Evolutionary conservation across 1,140 invertebrate genomes (phyloP).

Genomic region (Zaprionus kolodkinae): DNA sequence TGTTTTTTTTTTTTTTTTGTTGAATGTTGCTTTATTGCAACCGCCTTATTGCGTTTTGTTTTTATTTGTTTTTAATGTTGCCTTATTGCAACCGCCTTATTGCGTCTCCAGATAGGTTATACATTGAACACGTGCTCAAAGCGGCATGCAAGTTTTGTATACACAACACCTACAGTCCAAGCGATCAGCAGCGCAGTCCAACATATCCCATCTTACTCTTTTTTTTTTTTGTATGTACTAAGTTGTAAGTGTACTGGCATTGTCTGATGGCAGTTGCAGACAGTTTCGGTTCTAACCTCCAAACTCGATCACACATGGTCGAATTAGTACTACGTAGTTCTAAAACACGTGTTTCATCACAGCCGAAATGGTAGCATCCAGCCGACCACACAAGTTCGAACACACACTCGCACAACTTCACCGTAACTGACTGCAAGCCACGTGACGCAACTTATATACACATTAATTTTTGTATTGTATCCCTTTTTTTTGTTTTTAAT

Average conservation of each 20-base stretch:
- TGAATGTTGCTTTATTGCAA: background rate
- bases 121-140: background rate
- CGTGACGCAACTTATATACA: background rate
- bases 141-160: conserved; percentile 10
- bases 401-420: background rate
- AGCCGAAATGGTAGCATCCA: background rate
- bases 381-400: background rate
- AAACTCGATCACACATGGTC: background rate
- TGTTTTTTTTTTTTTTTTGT: background rate
- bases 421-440: background rate
- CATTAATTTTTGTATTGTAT: no score
- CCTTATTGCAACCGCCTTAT: background rate
- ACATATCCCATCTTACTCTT: conserved; percentile 10
- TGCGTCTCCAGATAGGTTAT: background rate
- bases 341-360: background rate
- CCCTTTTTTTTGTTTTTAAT: no score
- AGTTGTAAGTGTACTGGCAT: background rate
- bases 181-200: conserved; percentile 10
- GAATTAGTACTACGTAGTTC: background rate
- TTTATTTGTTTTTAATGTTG: background rate
- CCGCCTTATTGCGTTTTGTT: background rate
- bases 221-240: conserved; percentile 3
- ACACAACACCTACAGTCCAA: conserved; percentile 13
- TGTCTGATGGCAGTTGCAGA: background rate
- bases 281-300: background rate